These are phyloP conservation scores for Pseudochromis fuscus DNA, from an alignment of 2,797 vertebrate genomes.

Conservation along the genomic window DNA sequence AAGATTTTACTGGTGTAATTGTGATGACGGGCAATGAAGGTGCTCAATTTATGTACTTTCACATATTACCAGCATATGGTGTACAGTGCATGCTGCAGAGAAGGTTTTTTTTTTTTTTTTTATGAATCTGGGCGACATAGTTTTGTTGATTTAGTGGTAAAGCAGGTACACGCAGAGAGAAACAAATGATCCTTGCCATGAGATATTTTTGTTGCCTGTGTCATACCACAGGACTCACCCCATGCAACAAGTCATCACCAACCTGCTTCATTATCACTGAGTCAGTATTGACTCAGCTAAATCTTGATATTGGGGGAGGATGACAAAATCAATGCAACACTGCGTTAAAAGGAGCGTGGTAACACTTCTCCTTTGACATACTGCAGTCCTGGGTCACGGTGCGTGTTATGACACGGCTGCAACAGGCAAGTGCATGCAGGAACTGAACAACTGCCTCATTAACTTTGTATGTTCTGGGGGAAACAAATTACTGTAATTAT, in stretches of 20 bases:
- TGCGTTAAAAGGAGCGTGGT: conserved; percentile 23
- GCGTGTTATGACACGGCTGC: conserved; percentile 17
- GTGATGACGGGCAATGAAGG: conserved; percentile 4
- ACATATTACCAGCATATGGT: neutral
- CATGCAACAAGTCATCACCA: conserved; percentile 20
- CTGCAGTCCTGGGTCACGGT: conserved; percentile 12
- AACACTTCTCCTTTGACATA: conserved; percentile 46
- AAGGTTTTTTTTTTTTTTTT: neutral
- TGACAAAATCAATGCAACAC: conserved; percentile 27
- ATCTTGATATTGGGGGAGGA: conserved; percentile 17
- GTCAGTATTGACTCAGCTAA: conserved; percentile 30
- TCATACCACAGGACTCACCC: conserved; percentile 29
- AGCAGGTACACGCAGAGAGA: neutral
- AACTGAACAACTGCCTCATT: conserved; percentile 33
- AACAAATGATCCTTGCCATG: neutral
- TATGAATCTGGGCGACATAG: no score
- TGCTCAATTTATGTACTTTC: neutral
- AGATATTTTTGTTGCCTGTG: conserved; percentile 8
- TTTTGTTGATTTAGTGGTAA: no score
- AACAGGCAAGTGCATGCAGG: conserved; percentile 41
- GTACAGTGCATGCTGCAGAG: neutral
- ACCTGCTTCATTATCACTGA: conserved; percentile 31
- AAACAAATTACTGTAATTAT: conserved; percentile 21
- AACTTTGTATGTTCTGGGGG: conserved; percentile 16
- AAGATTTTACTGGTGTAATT: neutral